These are phyloP conservation scores for Hoplodrina blanda DNA, from an alignment of 2,888 invertebrate genomes.

Conservation along the genomic window DNA sequence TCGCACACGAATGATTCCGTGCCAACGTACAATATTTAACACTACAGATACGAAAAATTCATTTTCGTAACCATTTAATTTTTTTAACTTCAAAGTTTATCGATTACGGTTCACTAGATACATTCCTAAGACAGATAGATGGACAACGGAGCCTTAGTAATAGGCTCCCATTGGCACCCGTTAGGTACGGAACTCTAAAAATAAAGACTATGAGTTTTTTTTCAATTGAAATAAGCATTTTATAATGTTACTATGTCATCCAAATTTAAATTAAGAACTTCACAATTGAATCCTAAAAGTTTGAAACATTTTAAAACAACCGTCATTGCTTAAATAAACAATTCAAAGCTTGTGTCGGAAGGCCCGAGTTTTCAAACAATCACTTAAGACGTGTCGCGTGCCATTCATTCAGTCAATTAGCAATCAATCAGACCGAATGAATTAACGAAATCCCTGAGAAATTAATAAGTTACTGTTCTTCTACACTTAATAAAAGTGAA, in stretches of 20 bases:
- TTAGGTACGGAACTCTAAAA: too few relatives aligned
- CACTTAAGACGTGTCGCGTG: slow-evolving; percentile 35
- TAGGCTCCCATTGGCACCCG: too few relatives aligned
- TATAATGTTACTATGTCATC: background rate
- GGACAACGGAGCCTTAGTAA: too few relatives aligned
- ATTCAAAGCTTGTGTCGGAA: slow-evolving; percentile 8
- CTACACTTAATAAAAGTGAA: background rate
- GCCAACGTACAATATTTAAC: too few relatives aligned
- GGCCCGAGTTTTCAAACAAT: slow-evolving; percentile 21
- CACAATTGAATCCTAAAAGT: background rate
- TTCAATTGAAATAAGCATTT: too few relatives aligned
- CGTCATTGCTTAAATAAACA: slow-evolving; percentile 18
- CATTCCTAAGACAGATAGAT: too few relatives aligned
- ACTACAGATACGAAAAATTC: too few relatives aligned
- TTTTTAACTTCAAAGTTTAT: too few relatives aligned
- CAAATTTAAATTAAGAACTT: slow-evolving; percentile 11
- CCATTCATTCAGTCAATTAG: slow-evolving; percentile 46
- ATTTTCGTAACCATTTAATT: too few relatives aligned
- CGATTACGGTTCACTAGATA: too few relatives aligned
- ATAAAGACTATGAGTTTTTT: too few relatives aligned
- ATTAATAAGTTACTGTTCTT: slow-evolving; percentile 14
- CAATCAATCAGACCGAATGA: slow-evolving; percentile 36
- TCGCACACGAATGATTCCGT: too few relatives aligned
- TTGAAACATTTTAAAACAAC: slow-evolving; percentile 4
- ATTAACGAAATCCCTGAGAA: slow-evolving; percentile 25